A percentile compares a stretch with the other conserved stretches of the same genome.
phyloP scores from a whole-genome alignment of 2,888 invertebrate species.

The Hylaea fasciaria region DNA sequence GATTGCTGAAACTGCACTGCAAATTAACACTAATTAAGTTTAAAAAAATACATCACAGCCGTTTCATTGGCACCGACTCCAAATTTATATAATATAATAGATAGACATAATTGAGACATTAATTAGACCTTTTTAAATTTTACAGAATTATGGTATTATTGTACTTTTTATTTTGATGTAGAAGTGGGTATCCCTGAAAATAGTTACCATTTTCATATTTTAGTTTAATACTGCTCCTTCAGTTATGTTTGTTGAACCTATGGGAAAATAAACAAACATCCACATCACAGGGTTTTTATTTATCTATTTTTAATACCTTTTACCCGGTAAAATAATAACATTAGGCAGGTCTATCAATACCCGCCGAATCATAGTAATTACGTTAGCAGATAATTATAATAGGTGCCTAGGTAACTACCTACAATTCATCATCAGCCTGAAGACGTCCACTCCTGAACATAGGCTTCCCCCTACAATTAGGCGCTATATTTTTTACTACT shows the following conservation, averaged over 20 bases:
- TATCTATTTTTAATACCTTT: conserved; percentile 23
- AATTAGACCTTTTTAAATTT: conserved; percentile 35
- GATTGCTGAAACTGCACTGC: conserved; percentile 13
- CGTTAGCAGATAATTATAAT: too few species aligned
- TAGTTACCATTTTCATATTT: conserved; percentile 82
- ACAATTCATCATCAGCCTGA: too few species aligned
- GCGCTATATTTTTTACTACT: too few species aligned
- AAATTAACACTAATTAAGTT: conserved; percentile 3
- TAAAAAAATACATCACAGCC: background rate
- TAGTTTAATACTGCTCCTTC: conserved; percentile 80
- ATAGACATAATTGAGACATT: background rate
- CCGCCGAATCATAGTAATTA: too few species aligned
- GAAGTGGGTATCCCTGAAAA: conserved; percentile 80
- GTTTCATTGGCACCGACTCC: conserved; percentile 13
- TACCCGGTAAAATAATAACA: conserved; percentile 11
- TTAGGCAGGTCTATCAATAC: background rate
- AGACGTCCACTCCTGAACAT: too few species aligned
- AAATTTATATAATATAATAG: conserved; percentile 9
- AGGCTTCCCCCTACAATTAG: too few species aligned
- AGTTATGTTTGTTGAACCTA: conserved; percentile 71
- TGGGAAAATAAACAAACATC: conserved; percentile 81
- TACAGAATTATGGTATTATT: conserved; percentile 40
- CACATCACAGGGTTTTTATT: conserved; percentile 62
- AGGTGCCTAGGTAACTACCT: too few species aligned
- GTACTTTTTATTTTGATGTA: conserved; percentile 45